Percentiles rank a stretch among this genome's conserved stretches.
Conservation (phyloP, 1,140 invertebrate species). For the Saccostrea cuccullata region DNA sequence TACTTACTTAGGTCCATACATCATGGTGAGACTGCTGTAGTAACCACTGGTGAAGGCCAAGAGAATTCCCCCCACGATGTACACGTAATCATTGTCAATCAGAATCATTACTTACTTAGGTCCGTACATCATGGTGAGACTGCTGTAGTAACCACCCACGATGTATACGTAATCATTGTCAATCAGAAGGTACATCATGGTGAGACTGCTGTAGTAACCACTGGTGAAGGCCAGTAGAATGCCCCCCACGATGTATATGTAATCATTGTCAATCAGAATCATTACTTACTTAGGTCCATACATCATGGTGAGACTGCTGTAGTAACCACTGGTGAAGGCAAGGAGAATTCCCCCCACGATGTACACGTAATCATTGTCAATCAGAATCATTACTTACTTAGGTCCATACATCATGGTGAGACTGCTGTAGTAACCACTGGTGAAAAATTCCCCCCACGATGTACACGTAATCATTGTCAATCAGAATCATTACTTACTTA, state of each 20-base stretch:
- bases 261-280: too few species aligned
- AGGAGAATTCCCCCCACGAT: constrained; percentile 87
- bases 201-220: constrained; percentile 94
- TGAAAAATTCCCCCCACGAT: constrained; percentile 85
- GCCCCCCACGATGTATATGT: constrained; percentile 80
- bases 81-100: too few species aligned
- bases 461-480: too few species aligned
- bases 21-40: constrained; percentile 95
- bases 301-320: constrained; percentile 97
- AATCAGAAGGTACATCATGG: constrained; percentile 97
- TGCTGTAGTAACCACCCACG: constrained; percentile 92
- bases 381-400: constrained; percentile 86
- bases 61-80: constrained; percentile 83
- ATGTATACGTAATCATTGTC: constrained; percentile 92
- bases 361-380: constrained; percentile 91
- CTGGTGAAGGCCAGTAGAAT: constrained; percentile 89
- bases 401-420: constrained; percentile 98
- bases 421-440: constrained; percentile 94
- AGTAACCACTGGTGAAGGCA: constrained; percentile 93
- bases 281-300: constrained; percentile 94
- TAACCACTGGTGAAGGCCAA: constrained; percentile 95
- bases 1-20: constrained; percentile 94
- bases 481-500: too few species aligned
- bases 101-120: constrained; percentile 92
- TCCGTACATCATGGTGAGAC: constrained; percentile 98